phyloP scores from a whole-genome alignment of 2,888 invertebrate species.

The Polyommatus icarus region DNA sequence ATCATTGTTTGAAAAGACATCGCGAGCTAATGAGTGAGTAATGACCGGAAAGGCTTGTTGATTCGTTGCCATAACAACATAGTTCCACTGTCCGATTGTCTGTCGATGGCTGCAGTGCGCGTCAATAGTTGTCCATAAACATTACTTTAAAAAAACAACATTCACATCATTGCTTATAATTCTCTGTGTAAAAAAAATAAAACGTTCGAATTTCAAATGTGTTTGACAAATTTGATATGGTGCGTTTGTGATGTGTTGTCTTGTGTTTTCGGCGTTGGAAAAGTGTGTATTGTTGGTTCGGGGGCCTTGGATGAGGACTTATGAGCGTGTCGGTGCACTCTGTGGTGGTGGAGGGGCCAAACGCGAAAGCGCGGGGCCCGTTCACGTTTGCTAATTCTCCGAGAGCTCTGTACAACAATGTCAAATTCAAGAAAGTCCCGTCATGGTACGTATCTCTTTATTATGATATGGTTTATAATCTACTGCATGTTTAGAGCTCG shows the following conservation, averaged over 20 bases:
- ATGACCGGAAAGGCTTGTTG: slow-evolving; percentile 54
- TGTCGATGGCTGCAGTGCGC: slow-evolving; percentile 3
- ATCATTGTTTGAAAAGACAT: slow-evolving; percentile 31
- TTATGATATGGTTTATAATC: neutral
- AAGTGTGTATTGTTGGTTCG: slow-evolving; percentile 51
- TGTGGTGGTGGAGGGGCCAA: slow-evolving; percentile 69
- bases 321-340: slow-evolving; percentile 70
- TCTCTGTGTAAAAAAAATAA: neutral
- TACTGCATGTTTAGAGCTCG: too few relatives aligned
- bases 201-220: neutral
- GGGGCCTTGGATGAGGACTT: slow-evolving; percentile 36
- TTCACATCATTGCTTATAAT: neutral
- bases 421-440: slow-evolving; percentile 71
- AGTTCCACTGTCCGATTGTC: slow-evolving; percentile 35
- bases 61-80: slow-evolving; percentile 53
- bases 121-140: neutral
- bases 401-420: slow-evolving; percentile 80
- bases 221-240: slow-evolving; percentile 14
- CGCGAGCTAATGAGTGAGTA: slow-evolving; percentile 42
- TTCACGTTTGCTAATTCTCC: slow-evolving; percentile 83
- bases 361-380: slow-evolving; percentile 62
- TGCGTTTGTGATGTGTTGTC: slow-evolving; percentile 57
- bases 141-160: neutral
- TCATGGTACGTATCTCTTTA: slow-evolving; percentile 62
- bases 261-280: slow-evolving; percentile 56